Percentiles rank a stretch among this genome's conserved stretches.
Evolutionary conservation across 2,113 vertebrate genomes (phyloP).

Genomic region (Falcunculus frontatus): DNA sequence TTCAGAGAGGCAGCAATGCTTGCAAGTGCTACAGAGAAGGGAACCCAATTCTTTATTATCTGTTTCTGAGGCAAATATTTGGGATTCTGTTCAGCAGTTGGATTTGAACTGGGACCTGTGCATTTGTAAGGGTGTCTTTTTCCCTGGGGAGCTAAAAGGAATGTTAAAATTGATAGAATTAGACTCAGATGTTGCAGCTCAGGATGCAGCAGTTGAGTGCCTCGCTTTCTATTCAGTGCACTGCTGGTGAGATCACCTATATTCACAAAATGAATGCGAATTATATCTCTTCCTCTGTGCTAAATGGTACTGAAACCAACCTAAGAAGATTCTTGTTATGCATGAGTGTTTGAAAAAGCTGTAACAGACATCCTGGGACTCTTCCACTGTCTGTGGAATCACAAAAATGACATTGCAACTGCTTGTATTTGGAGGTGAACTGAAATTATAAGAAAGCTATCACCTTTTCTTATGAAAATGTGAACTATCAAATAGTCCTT

Average conservation of each 20-base stretch:
- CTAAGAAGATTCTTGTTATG: background rate
- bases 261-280: background rate
- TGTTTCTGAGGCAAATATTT: background rate
- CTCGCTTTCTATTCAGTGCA: background rate
- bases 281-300: background rate
- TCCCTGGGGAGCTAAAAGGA: background rate
- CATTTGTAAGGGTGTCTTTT: background rate
- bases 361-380: background rate
- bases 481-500: background rate
- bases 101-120: background rate
- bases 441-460: background rate
- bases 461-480: background rate
- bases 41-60: background rate
- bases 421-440: background rate
- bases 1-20: background rate
- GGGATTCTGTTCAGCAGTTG: background rate
- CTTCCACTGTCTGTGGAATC: background rate
- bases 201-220: background rate
- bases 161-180: background rate
- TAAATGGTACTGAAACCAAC: background rate
- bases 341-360: background rate
- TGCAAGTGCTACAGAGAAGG: background rate
- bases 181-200: background rate
- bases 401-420: background rate
- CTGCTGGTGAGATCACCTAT: background rate